Base-by-base conservation (phyloP, 1,140 invertebrate genomes). In the Pogonus chalceus region DNA sequence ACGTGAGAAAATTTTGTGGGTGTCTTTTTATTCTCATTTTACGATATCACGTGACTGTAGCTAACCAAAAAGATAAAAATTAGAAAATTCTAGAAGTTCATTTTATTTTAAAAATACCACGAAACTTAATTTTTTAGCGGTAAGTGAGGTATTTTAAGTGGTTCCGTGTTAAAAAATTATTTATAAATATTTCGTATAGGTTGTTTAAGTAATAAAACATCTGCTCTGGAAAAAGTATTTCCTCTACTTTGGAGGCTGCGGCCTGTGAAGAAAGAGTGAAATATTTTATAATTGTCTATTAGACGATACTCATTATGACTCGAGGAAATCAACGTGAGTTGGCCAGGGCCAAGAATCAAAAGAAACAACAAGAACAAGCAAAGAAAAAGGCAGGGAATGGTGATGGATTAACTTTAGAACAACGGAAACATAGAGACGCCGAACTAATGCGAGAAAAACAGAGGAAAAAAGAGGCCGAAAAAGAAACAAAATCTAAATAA, bases 241-340 rank as follows among this genome's bases (percentile, higher is more conserved):
- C 18, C 18, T 18, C 37, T 43, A 3, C 18, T 43, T 43, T 18
- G 7, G 56, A 61, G 63, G 63, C 63, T 64, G 61, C 63, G 61
- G 63, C 63, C 63, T 62, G 61, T 58, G 61, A 58, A 61, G 57
- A 58, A 58, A 56, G 59, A 53, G 10, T 43, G 23, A 26, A 39
- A 31, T 49, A 20, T 51, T 43, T 52, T 20, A 23, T 46, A 52
- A 58, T 37, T 54, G 16, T 54, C 53, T 57, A 47, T 52, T 51
- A 35, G 47, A 14, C 51, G n/a, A 54, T 3, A 16, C 9, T 10
- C 18, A 65, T 59, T 52, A 67, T 67, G 65, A 67, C 65, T 20
- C 64, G 65, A 66, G 90, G 90, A 61, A 92, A 92, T 69, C 89
- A 92, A 72, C 77, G 90, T 67, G 90, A 92, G 69, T 76, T 91